A percentile compares a stretch with the other conserved stretches of the same genome.
Evolutionary conservation across 1,140 invertebrate species (phyloP).

Genomic region (Rhagoletis zephyria): DNA sequence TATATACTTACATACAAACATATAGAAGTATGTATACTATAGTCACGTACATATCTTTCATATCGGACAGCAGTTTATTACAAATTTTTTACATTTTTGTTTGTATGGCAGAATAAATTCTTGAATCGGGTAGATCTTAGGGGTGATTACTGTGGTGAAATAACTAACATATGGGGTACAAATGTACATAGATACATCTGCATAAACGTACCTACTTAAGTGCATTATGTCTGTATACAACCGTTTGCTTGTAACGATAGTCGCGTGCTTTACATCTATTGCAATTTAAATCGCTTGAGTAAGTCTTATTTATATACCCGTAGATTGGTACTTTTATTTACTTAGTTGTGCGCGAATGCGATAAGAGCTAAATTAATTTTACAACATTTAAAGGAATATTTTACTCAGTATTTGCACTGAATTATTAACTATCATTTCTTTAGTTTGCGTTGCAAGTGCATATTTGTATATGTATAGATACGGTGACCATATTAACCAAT

Average conservation of each 20-base stretch:
- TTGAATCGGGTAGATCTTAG: conserved; percentile 6
- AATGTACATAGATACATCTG: not conserved
- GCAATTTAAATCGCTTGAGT: conserved; percentile 29
- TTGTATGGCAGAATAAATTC: conserved; percentile 10
- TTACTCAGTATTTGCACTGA: not conserved
- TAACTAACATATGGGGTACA: too few relatives aligned
- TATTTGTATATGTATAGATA: not conserved
- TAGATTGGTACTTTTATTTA: not conserved
- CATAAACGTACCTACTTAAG: not conserved
- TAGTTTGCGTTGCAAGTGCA: not conserved
- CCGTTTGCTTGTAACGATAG: not conserved
- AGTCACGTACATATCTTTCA: too few relatives aligned
- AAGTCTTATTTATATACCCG: not conserved
- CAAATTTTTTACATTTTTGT: not conserved
- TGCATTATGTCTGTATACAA: not conserved
- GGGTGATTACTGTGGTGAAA: not conserved
- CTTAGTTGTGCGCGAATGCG: not conserved
- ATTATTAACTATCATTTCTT: not conserved
- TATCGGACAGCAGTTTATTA: not conserved
- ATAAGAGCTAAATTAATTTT: conserved; percentile 26
- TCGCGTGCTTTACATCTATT: conserved; percentile 44
- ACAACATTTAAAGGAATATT: conserved; percentile 1
- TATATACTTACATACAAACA: too few relatives aligned
- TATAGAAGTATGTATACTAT: too few relatives aligned
- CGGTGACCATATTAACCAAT: too few relatives aligned